A percentile compares a stretch with the other conserved stretches of the same genome.
Conservation (phyloP, 2,797 vertebrate genomes). For the Bradypodion pumilum region DNA sequence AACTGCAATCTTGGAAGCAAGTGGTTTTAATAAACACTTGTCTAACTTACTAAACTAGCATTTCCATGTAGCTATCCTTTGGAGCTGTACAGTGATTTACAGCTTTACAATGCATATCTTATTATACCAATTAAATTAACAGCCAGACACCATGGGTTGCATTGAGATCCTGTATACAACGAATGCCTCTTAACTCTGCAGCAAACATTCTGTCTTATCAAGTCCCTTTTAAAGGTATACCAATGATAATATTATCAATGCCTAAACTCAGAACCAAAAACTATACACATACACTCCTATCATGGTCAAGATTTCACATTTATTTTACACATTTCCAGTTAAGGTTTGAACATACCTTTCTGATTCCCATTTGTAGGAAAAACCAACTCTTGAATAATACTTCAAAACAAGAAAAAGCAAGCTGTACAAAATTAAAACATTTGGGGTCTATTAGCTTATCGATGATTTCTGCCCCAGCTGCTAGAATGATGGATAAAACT, state of each 20-base stretch:
- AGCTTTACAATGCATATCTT: not conserved
- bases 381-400: slow-evolving; percentile 15
- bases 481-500: not conserved
- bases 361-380: slow-evolving; percentile 38
- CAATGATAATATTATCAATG: not conserved
- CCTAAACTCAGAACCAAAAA: not conserved
- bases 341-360: not conserved
- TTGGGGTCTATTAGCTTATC: not conserved
- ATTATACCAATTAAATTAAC: not conserved
- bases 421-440: slow-evolving; percentile 4
- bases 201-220: not conserved
- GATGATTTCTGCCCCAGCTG: not conserved
- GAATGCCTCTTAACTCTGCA: not conserved
- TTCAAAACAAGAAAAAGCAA: slow-evolving; percentile 27
- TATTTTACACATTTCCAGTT: slow-evolving; percentile 8
- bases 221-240: not conserved
- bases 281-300: slow-evolving; percentile 6
- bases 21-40: slow-evolving; percentile 48
- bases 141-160: not conserved
- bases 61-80: not conserved
- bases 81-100: not conserved
- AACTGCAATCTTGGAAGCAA: slow-evolving; percentile 55
- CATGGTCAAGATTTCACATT: not conserved
- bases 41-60: slow-evolving; percentile 1
- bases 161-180: not conserved